These are phyloP conservation scores for Cavia porcellus DNA, from an alignment of 2,113 vertebrate genomes.

Conservation along the genomic window DNA sequence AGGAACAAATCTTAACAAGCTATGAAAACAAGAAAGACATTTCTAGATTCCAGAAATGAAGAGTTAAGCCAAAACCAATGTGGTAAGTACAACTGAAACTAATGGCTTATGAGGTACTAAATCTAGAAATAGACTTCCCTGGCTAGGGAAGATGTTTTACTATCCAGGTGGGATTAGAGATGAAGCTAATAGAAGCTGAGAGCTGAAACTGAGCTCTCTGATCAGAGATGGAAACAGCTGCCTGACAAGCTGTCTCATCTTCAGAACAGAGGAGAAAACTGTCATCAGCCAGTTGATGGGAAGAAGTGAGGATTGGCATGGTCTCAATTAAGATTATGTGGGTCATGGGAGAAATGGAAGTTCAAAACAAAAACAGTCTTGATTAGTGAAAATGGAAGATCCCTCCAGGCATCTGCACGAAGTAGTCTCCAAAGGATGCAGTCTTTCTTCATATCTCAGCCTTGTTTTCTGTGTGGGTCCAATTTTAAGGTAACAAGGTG, in stretches of 20 bases:
- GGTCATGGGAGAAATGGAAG: not conserved
- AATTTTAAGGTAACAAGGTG: not conserved
- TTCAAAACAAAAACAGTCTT: not conserved
- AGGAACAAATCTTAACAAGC: not conserved
- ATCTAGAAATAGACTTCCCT: not conserved
- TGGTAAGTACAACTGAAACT: not conserved
- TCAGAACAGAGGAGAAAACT: not conserved
- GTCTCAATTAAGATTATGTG: not conserved
- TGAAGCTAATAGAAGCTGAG: not conserved
- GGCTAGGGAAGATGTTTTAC: not conserved
- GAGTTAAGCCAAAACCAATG: not conserved
- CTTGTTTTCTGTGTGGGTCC: not conserved
- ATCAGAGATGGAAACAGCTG: not conserved
- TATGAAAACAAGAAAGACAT: not conserved
- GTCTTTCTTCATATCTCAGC: not conserved
- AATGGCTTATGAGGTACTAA: not conserved
- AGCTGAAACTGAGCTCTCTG: not conserved
- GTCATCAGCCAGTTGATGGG: not conserved
- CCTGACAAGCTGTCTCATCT: not conserved
- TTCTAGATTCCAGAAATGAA: not conserved
- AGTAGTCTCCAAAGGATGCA: not conserved
- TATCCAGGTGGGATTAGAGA: not conserved
- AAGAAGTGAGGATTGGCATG: not conserved
- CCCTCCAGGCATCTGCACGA: not conserved
- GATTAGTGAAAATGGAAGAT: not conserved